Base-by-base conservation (phyloP, 2,888 invertebrate species). In the Cyaniris semiargus region DNA sequence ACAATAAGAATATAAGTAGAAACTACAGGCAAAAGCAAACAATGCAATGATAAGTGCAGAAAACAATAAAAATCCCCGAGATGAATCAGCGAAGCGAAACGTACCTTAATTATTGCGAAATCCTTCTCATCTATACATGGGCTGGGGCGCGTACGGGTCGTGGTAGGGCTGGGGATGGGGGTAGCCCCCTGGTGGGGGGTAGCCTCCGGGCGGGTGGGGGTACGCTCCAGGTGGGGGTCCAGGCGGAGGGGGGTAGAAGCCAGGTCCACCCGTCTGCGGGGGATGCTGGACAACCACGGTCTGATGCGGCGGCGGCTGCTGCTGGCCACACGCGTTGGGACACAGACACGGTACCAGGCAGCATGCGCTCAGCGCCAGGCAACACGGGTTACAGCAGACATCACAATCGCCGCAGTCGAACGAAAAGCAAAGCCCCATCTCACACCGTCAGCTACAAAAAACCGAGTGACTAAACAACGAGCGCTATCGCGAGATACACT, bases 241-340 rank as follows among this genome's bases (percentile, higher is more conserved):
- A 18, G 80, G 84, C 15, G 79, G 84, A 5, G 79, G 84, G 3
- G 84, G 84, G 79, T 85, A 84, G 4, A 87, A 87, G 3, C 84
- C 85, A 76, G 85, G 87, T 8, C 86, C 89, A 5, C 87, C 91
- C 0, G 88, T 88, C 78, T 87, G 86, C 3, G 91, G 91, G 2
- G 91, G 93, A 38, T 92, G 93, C 1, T 85, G 85, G 6, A 92
- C 85, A 66, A 89, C 86, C n/a, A 92, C 87, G 0, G 89, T 88
- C 77, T 88, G 90, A 0, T 88, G 88, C 0, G 88, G 92, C 0
- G 82, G 90, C 74, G 83, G 86, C 18, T 89, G 87, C 60, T 92
- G 91, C 79, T 89, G 91, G 0, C 93, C 93, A 75, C 93, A 93
- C 5, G 92, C 93, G 84, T 93, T 93, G 1, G 93, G 92, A 78